A percentile compares a stretch with the other conserved stretches of the same genome.
These are phyloP conservation scores for Macropus fuliginosus DNA, from an alignment of 2,797 vertebrate genomes.

Conservation along the genomic window DNA sequence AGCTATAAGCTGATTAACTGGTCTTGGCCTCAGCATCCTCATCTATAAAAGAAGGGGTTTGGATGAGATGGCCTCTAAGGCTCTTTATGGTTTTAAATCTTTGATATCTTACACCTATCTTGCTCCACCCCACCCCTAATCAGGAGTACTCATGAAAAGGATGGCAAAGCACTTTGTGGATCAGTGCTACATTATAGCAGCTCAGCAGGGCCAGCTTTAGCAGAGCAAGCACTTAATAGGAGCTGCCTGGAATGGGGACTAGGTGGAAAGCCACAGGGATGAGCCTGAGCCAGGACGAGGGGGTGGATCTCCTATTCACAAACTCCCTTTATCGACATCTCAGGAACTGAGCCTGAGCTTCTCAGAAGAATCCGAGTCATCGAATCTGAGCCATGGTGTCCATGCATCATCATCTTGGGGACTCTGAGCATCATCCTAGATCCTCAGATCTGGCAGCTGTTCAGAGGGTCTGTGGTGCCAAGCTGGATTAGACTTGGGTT, in stretches of 20 bases:
- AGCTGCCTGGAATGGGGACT: slow-evolving; percentile 12
- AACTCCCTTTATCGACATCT: background rate
- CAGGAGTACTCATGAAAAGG: slow-evolving; percentile 56
- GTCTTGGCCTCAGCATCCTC: background rate
- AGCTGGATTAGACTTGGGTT: background rate
- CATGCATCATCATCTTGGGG: background rate
- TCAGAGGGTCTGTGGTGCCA: background rate
- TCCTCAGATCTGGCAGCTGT: background rate
- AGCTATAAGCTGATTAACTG: background rate
- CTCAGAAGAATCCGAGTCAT: background rate
- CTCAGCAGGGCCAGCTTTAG: slow-evolving; percentile 33
- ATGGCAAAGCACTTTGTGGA: slow-evolving; percentile 57
- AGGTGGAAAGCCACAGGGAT: background rate
- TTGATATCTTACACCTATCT: background rate
- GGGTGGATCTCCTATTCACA: no score
- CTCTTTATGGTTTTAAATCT: background rate
- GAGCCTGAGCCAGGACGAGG: background rate
- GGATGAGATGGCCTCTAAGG: background rate
- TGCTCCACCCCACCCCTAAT: background rate
- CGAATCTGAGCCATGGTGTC: background rate
- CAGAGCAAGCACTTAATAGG: background rate
- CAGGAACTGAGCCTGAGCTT: background rate
- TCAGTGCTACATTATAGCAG: slow-evolving; percentile 68
- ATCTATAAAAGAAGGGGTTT: background rate
- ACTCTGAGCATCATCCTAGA: background rate